Conservation (phyloP, 1,140 invertebrate species). For the Lepidostoma basale region DNA sequence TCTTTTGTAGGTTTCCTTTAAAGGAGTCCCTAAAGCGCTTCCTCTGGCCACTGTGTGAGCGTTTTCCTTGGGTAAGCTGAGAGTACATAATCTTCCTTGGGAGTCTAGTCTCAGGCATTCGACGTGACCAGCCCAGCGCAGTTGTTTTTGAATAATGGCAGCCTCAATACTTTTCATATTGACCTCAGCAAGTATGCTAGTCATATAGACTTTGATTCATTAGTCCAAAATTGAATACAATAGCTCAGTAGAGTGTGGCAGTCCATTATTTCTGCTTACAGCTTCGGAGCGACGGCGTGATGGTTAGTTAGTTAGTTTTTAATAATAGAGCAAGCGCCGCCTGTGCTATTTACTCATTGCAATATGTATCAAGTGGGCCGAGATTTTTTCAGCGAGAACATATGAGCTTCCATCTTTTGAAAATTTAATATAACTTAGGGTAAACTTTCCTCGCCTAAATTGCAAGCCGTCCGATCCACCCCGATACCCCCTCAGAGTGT, state of each 20-base stretch:
- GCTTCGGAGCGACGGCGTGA: background rate
- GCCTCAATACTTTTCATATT: no score
- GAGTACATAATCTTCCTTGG: no score
- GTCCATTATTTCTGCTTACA: background rate
- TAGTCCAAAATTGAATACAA: background rate
- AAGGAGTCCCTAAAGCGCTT: no score
- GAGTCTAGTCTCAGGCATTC: no score
- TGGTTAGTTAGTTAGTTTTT: background rate
- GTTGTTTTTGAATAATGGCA: no score
- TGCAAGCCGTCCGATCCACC: background rate
- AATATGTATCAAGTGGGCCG: background rate
- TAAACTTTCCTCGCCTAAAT: background rate
- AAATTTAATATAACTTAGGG: conserved; percentile 3
- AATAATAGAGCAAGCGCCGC: no score
- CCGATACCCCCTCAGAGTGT: background rate
- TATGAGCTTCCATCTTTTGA: background rate
- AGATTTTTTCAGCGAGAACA: background rate
- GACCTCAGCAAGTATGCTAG: no score
- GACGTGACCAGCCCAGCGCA: no score
- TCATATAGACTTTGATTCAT: no score
- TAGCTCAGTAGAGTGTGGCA: background rate
- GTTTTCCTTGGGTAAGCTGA: no score
- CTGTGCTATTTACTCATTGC: conserved; percentile 9
- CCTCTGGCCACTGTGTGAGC: no score
- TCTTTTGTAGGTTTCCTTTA: no score